These are phyloP conservation scores for Bombus haemorrhoidalis DNA, from an alignment of 1,140 invertebrate species.

Conservation along the genomic window DNA sequence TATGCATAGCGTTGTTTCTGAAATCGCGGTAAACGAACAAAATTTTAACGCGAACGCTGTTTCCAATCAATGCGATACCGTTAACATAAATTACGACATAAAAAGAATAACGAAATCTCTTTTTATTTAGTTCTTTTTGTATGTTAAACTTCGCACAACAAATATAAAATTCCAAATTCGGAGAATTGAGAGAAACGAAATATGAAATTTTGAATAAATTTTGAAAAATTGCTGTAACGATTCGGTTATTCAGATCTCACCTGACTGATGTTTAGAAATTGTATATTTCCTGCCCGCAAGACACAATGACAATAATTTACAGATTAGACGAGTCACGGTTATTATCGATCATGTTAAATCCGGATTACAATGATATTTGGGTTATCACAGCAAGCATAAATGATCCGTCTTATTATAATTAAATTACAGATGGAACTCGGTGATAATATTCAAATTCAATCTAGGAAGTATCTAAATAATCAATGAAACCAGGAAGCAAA, in stretches of 20 bases:
- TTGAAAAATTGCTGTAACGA: not conserved
- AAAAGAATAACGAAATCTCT: not conserved
- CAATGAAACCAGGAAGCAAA: not conserved
- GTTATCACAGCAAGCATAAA: not conserved
- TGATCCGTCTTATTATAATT: not conserved
- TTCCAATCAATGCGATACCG: not conserved
- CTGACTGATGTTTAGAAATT: not conserved
- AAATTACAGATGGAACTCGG: not conserved
- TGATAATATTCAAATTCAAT: not conserved
- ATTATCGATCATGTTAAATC: slow-evolving; percentile 7
- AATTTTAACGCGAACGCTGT: not conserved
- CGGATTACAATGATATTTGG: slow-evolving; percentile 11
- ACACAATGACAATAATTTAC: not conserved
- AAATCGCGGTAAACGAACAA: not conserved
- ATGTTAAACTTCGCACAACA: not conserved
- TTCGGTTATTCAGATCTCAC: not conserved
- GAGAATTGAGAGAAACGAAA: not conserved
- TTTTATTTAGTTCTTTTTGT: not conserved
- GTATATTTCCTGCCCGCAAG: not conserved
- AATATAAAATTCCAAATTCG: not conserved
- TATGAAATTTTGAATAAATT: not conserved
- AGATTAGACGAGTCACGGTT: not conserved
- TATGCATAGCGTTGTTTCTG: not conserved
- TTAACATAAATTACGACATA: not conserved
- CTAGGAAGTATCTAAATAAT: not conserved